Percentiles rank a stretch among this genome's conserved stretches.
phyloP scores from a whole-genome alignment of 1,140 invertebrate genomes.

The Oncopodura yosiiana region DNA sequence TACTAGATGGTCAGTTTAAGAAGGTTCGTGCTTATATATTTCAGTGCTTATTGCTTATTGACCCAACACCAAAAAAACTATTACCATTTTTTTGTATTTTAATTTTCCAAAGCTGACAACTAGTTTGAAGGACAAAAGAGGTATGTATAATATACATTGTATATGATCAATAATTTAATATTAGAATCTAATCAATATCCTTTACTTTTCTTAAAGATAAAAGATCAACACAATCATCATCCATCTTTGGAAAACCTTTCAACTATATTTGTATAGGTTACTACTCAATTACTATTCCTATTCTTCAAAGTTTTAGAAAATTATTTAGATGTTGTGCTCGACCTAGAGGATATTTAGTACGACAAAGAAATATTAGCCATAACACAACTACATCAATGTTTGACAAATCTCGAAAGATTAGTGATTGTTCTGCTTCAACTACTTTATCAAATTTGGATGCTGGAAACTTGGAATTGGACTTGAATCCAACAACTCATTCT shows the following conservation, averaged over 20 bases:
- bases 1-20: constrained; percentile 33
- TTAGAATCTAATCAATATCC: neutral
- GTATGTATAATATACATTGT: constrained; percentile 1
- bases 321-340: constrained; percentile 28
- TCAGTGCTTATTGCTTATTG: too few relatives aligned
- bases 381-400: constrained; percentile 23
- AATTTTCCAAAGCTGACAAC: constrained; percentile 19
- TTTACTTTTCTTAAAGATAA: constrained; percentile 5
- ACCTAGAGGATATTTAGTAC: constrained; percentile 15
- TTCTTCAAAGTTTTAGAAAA: constrained; percentile 20
- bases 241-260: constrained; percentile 6
- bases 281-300: constrained; percentile 19
- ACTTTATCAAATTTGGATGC: constrained; percentile 22
- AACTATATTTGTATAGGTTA: constrained; percentile 10
- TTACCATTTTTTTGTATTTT: too few relatives aligned
- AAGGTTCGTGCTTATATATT: too few relatives aligned
- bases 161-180: neutral
- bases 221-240: neutral
- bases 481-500: neutral
- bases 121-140: constrained; percentile 16
- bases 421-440: constrained; percentile 30
- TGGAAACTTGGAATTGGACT: constrained; percentile 9
- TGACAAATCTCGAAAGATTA: constrained; percentile 33
- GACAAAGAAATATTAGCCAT: constrained; percentile 14
- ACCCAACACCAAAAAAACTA: too few relatives aligned